Evolutionary conservation across 2,888 invertebrate species (phyloP), one percentile per base, ranked within the genome.

Genomic region (Xestia xanthographa): DNA sequence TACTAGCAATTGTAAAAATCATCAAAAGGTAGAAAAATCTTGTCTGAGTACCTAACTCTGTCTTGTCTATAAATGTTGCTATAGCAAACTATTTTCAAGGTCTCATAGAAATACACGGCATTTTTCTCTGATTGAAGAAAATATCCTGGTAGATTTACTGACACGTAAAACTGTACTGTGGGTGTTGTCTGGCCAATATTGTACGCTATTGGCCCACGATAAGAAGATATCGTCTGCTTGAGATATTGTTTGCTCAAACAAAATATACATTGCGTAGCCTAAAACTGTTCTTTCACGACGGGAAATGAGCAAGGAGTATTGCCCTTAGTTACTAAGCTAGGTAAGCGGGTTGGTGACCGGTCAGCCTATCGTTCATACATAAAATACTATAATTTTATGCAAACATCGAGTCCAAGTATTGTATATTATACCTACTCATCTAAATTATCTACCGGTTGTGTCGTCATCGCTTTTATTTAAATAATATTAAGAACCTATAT

Each of bases 341-440:
- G 3, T 38, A 34, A 63, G 62, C 73, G 20, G 82, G 82, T 82
- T 79, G 80, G 50, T 83, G 82, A 82, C 83, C 82, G 71, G 68
- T 56, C 34, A 62, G 63, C 14, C 68, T 50, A 68, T 70, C 48
- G 38, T 34, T 75, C 60, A 75, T 66, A 66, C 50, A 50, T 82
- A 71, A 81, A 77, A 53, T 82, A 48, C 74, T 58, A 67, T 75
- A 79, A 83, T 66, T 75, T 83, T 79, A 82, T 82, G 83, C 83
- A 22, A 76, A 83, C 17, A 58, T 75, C 56, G 48, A 74, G 48
- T 63, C 45, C 34, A 34, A 66, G 56, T 69, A 65, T 82, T 67
- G 38, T 67, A 63, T 53, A 73, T 74, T 70, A 78, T 68, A 82
- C 53, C 74, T 74, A 63, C 53, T 70, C 60, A 75, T 60, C 41